These are phyloP conservation scores for Chymomyza caudatula DNA, from an alignment of 2,888 invertebrate genomes.

Conservation along the genomic window DNA sequence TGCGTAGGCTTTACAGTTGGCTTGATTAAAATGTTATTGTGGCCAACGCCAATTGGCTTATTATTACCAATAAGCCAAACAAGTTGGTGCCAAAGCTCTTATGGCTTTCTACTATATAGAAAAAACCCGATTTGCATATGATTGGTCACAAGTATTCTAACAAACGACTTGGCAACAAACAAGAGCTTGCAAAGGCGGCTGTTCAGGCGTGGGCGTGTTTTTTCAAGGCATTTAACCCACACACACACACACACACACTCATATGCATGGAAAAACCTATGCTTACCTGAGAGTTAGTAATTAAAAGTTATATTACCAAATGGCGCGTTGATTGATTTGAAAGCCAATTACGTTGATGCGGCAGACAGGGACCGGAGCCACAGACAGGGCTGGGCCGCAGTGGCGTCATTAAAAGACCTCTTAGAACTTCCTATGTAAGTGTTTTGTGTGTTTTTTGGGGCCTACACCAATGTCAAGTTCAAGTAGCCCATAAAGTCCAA, in stretches of 20 bases:
- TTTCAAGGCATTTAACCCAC: slow-evolving; percentile 40
- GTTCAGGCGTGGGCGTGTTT: slow-evolving; percentile 36
- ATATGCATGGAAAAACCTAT: slow-evolving; percentile 6
- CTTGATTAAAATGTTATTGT: slow-evolving; percentile 64
- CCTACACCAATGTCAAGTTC: slow-evolving; percentile 44
- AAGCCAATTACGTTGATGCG: slow-evolving; percentile 49
- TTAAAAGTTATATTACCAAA: slow-evolving; percentile 61
- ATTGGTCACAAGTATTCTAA: slow-evolving; percentile 58
- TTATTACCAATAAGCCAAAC: slow-evolving; percentile 61
- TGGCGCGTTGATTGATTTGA: slow-evolving; percentile 61
- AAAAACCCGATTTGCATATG: slow-evolving; percentile 62
- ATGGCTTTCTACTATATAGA: no score
- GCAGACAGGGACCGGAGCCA: neutral
- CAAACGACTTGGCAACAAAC: slow-evolving; percentile 39
- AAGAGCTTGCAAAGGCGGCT: slow-evolving; percentile 54
- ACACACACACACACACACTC: slow-evolving; percentile 7
- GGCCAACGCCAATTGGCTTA: slow-evolving; percentile 65
- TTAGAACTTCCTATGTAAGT: slow-evolving; percentile 35
- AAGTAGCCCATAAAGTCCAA: slow-evolving; percentile 28
- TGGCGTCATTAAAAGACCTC: slow-evolving; percentile 17
- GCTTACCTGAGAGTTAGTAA: slow-evolving; percentile 26
- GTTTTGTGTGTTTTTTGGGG: slow-evolving; percentile 20
- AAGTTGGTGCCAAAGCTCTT: no score
- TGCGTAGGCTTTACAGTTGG: slow-evolving; percentile 58
- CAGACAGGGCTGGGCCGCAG: slow-evolving; percentile 31